A percentile compares a stretch with the other conserved stretches of the same genome.
Evolutionary conservation across 1,140 invertebrate genomes (phyloP).

Genomic region (Holcopasites calliopsidis): DNA sequence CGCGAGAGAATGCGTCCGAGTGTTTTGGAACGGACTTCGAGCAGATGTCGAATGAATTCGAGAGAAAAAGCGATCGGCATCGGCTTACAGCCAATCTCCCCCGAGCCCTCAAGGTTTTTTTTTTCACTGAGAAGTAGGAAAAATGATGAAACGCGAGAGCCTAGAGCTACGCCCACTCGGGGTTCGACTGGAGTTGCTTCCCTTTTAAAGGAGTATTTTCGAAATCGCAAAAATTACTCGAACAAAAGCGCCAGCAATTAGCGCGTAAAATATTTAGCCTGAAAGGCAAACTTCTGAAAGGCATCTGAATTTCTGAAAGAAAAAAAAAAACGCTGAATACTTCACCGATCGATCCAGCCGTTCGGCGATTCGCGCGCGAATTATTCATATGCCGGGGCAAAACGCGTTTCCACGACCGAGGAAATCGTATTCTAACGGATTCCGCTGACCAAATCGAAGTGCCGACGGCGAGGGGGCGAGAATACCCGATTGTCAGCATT

Average conservation of each 20-base stretch:
- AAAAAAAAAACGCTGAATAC: not conserved
- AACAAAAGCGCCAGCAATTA: no score
- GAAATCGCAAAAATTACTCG: no score
- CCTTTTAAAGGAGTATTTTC: no score
- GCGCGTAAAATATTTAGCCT: no score
- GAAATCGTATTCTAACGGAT: not conserved
- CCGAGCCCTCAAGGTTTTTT: not conserved
- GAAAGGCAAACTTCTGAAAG: no score
- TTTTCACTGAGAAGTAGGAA: constrained; percentile 5
- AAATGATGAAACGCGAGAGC: constrained; percentile 36
- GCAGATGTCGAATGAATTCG: constrained; percentile 36
- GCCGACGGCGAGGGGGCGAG: not conserved
- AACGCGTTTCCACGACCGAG: not conserved
- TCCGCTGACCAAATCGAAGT: not conserved
- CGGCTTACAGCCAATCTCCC: constrained; percentile 19
- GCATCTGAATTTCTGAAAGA: no score
- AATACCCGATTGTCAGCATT: constrained; percentile 13
- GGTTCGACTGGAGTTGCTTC: no score
- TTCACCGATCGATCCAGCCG: not conserved
- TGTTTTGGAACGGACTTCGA: constrained; percentile 25
- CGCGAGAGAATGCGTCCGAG: not conserved
- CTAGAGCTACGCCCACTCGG: no score
- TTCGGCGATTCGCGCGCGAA: not conserved
- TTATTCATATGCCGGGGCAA: not conserved
- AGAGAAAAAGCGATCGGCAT: constrained; percentile 7